Conservation (phyloP, 1,140 invertebrate genomes). For the Drosophila baimaii region DNA sequence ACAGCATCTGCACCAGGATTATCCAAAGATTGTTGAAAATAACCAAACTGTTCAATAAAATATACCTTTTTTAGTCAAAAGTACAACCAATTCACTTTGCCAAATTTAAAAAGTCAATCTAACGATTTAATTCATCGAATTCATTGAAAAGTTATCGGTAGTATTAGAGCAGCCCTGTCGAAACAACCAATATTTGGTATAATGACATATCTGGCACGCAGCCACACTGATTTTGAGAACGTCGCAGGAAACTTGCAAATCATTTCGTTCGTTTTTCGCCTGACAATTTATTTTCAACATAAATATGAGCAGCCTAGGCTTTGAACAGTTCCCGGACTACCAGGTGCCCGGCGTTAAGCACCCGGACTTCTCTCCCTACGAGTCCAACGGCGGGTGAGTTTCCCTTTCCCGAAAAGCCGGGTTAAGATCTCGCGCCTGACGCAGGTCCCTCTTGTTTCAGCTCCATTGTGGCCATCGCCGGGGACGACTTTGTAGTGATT, state of each 20-base stretch:
- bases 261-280: conserved; percentile 59
- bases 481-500: conserved; percentile 94
- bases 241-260: conserved; percentile 76
- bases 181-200: background rate
- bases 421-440: background rate
- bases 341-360: conserved; percentile 86
- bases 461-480: conserved; percentile 96
- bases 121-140: background rate
- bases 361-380: conserved; percentile 89
- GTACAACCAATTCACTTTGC: background rate
- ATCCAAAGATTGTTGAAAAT: conserved; percentile 56
- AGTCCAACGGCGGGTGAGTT: conserved; percentile 90
- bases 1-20: conserved; percentile 10
- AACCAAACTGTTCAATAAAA: conserved; percentile 44
- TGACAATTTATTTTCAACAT: conserved; percentile 36
- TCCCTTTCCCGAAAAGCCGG: background rate
- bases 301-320: conserved; percentile 59
- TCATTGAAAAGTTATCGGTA: background rate
- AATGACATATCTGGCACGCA: background rate
- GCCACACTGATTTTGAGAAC: conserved; percentile 39
- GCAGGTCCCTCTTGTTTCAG: conserved; percentile 84
- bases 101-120: background rate
- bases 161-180: background rate
- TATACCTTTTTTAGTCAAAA: conserved; percentile 7
- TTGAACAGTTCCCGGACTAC: conserved; percentile 88